phyloP scores from a whole-genome alignment of 2,113 vertebrate genomes.

The Spermophilus dauricus region DNA sequence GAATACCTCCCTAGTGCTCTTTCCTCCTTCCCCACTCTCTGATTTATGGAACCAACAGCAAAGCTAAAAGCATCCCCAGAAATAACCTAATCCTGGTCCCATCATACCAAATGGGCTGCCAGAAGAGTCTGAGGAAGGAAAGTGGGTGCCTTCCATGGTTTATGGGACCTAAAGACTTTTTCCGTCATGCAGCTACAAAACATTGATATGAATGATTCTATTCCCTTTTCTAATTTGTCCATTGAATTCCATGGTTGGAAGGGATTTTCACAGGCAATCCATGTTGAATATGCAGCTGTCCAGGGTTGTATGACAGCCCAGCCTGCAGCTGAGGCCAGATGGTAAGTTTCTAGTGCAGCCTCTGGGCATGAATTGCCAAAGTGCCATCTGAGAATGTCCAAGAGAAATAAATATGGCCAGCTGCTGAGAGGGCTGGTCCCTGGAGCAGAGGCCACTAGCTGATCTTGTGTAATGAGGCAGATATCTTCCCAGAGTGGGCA shows the following conservation, averaged over 20 bases:
- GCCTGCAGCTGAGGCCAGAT: neutral
- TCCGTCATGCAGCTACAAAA: neutral
- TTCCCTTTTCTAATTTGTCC: neutral
- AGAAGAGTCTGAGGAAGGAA: neutral
- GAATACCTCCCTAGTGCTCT: neutral
- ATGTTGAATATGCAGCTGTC: neutral
- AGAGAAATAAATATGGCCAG: neutral
- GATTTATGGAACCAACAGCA: neutral
- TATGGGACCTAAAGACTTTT: accelerated
- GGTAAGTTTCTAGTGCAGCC: neutral
- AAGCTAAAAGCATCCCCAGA: neutral
- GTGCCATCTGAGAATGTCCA: neutral
- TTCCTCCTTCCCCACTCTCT: neutral
- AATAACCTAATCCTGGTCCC: neutral
- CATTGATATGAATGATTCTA: neutral
- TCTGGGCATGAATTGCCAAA: neutral
- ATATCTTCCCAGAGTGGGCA: neutral
- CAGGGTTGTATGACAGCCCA: too few relatives aligned
- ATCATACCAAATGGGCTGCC: neutral
- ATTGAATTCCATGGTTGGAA: neutral
- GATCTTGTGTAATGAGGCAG: neutral
- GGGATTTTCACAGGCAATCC: neutral
- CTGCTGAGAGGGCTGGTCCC: neutral
- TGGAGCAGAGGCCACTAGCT: neutral
- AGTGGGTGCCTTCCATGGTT: neutral